Evolutionary conservation across 2,797 vertebrate species (phyloP).

Genomic region (Cyclura pinguis): DNA sequence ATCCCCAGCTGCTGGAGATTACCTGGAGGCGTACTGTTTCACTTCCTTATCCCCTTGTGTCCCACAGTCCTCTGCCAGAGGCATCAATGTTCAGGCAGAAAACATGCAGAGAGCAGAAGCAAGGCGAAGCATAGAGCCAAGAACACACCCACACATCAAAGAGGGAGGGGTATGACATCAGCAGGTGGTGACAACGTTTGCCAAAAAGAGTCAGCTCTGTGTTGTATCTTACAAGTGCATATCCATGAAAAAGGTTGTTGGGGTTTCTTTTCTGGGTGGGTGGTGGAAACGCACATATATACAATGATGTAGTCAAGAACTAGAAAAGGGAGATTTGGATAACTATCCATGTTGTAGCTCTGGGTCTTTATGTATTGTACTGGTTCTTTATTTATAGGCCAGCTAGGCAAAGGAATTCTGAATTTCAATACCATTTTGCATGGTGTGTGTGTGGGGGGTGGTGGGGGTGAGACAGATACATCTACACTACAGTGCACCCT

Average conservation of each 20-base stretch:
- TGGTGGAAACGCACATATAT: background rate
- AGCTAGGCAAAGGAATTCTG: too few relatives aligned
- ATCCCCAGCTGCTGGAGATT: slow-evolving; percentile 34
- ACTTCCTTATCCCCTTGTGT: slow-evolving; percentile 22
- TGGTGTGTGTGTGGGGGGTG: too few relatives aligned
- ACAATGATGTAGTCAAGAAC: background rate
- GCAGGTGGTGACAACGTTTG: slow-evolving; percentile 2
- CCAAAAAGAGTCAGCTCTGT: background rate
- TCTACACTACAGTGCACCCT: too few relatives aligned
- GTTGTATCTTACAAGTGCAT: background rate
- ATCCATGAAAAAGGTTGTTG: background rate
- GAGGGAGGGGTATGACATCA: slow-evolving; percentile 20
- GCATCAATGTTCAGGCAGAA: slow-evolving; percentile 20
- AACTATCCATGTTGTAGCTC: background rate
- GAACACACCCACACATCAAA: slow-evolving; percentile 25
- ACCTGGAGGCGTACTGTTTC: slow-evolving; percentile 27
- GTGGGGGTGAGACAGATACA: too few relatives aligned
- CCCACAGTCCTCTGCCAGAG: slow-evolving; percentile 28
- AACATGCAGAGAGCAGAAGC: background rate
- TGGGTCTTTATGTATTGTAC: background rate
- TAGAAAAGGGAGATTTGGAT: background rate
- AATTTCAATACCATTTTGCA: too few relatives aligned
- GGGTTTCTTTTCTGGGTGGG: background rate
- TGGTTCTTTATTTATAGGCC: background rate
- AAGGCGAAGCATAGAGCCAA: slow-evolving; percentile 10